Base-by-base conservation (phyloP, 1,140 invertebrate genomes). In the Micrasema minimum region DNA sequence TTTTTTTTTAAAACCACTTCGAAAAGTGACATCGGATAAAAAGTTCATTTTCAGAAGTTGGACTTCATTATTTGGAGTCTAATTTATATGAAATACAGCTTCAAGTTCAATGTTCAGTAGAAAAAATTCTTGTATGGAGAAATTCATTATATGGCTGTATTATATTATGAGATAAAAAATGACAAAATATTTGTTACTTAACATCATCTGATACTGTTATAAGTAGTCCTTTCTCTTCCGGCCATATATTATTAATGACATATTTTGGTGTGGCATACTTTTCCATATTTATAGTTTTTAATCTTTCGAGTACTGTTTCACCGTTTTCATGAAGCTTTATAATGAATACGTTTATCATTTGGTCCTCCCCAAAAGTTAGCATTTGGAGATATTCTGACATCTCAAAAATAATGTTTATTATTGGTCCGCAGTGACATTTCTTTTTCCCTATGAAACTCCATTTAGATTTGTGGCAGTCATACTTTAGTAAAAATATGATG, bases 301-400 rank as follows among this genome's bases (percentile, higher is more conserved):
- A 45, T 81, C 81, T 2, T 76, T 55, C 0, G 83, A 77, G 53
- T 81, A 78, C 38, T 83, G 67, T 55, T 76, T 79, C 22, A 77
- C 78, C 18, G 80, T 77, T 14, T 76, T 84, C 81, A 85, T 88
- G n/a, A 82, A 79, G 41, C 11, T 84, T 82, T 41, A 91, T 80
- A 74, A 91, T 86, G 76, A 92, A 93, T 79, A 91, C 90, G 12
- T 91, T 86, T 79, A 93, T 78, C n/a, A 85, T 78, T n/a, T 84
- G 72, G 75, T 90, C 89, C 26, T 81, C 77, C 2, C 87, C 88
- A n/a, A 90, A 75, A 0, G 88, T 88, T 22, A 88, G 78, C 0
- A 91, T 76, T 20, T 84, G 83, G 23, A 83, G 84, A 11, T 77
- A 77, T 2, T 76, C 77, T 37, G 70, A 38, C 74, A 79, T 57